These are phyloP conservation scores for Drosophila villosipedis DNA, from an alignment of 2,888 invertebrate genomes.

Conservation along the genomic window DNA sequence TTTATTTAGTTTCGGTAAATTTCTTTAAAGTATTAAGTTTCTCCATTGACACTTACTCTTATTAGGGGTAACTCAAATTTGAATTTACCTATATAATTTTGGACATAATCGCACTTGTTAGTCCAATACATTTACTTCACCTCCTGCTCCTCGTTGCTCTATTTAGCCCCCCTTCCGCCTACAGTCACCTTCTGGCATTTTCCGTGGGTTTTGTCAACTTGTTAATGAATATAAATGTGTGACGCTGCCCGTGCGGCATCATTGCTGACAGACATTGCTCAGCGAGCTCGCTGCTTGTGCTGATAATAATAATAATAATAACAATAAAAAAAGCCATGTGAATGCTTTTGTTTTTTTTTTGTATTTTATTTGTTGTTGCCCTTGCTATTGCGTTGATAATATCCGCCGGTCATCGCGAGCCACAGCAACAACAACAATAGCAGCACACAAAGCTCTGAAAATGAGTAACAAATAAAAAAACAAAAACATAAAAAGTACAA, in stretches of 20 bases:
- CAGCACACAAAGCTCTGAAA: conserved; percentile 34
- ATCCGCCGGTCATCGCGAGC: conserved; percentile 68
- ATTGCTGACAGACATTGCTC: conserved; percentile 20
- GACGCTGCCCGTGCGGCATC: conserved; percentile 35
- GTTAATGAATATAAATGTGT: conserved; percentile 75
- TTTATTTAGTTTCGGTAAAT: background rate
- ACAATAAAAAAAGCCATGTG: conserved; percentile 33
- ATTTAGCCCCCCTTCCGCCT: background rate
- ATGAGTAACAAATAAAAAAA: conserved; percentile 42
- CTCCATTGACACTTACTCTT: background rate
- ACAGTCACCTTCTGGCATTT: conserved; percentile 17
- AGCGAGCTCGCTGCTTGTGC: conserved; percentile 16
- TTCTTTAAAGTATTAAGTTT: background rate
- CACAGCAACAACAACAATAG: conserved; percentile 29
- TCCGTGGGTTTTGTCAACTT: conserved; percentile 54
- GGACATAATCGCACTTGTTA: conserved; percentile 5
- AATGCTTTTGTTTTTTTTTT: background rate
- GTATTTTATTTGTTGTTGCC: background rate
- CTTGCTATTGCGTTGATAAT: conserved; percentile 57
- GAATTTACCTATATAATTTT: background rate
- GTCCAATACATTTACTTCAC: background rate
- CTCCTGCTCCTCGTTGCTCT: background rate
- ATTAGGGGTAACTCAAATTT: background rate
- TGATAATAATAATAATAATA: conserved; percentile 62
- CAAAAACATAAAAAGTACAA: conserved; percentile 14